Conservation (phyloP, 2,113 vertebrate genomes). For the Periophthalmodon schlosseri region DNA sequence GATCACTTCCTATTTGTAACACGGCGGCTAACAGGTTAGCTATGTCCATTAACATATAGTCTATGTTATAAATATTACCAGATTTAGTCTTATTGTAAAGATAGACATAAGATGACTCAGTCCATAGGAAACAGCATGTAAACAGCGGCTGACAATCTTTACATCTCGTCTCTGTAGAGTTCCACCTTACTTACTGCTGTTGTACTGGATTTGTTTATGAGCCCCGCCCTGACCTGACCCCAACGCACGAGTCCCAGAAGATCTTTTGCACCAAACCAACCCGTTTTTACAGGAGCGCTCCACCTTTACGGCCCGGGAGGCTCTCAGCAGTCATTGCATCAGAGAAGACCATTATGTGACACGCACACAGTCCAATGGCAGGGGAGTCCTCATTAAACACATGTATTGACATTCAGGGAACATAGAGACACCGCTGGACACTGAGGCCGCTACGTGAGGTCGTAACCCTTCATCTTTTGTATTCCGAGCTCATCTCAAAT, state of each 20-base stretch:
- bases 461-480: neutral
- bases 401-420: neutral
- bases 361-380: neutral
- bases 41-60: too few species aligned
- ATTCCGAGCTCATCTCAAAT: neutral
- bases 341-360: slow-evolving; percentile 28
- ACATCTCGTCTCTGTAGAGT: neutral
- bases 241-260: neutral
- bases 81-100: too few species aligned
- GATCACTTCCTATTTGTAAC: too few species aligned
- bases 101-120: too few species aligned
- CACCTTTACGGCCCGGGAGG: slow-evolving; percentile 24
- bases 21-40: too few species aligned
- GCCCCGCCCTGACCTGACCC: neutral
- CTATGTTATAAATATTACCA: too few species aligned
- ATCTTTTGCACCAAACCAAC: slow-evolving; percentile 21
- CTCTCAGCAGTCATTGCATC: slow-evolving; percentile 30
- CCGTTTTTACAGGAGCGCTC: slow-evolving; percentile 35
- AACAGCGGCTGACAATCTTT: neutral
- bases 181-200: neutral
- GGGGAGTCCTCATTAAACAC: slow-evolving; percentile 8
- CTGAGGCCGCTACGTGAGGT: neutral
- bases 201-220: neutral
- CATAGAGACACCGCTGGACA: neutral
- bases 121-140: too few species aligned